Evolutionary conservation across 2,888 invertebrate species (phyloP).

Genomic region (Melanostoma mellinum): DNA sequence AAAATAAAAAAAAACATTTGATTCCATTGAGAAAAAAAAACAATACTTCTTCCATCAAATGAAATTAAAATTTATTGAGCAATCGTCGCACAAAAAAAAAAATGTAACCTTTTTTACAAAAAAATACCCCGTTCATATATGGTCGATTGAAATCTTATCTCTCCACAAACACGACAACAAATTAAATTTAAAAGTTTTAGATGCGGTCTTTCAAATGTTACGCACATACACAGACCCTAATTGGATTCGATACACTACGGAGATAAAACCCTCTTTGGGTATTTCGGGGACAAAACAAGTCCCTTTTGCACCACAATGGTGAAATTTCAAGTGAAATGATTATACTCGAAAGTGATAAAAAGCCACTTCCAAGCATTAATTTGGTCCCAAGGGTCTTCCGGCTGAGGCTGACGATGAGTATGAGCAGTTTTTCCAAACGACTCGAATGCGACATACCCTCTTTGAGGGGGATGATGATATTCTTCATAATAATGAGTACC

Average conservation of each 20-base stretch:
- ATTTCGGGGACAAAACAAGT: constrained; percentile 2
- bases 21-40: no score
- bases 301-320: constrained; percentile 39
- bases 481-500: constrained; percentile 17
- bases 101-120: not conserved
- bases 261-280: constrained; percentile 36
- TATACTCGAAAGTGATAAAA: constrained; percentile 73
- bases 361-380: constrained; percentile 75
- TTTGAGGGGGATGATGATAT: constrained; percentile 18
- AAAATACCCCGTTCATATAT: constrained; percentile 3
- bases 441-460: constrained; percentile 50
- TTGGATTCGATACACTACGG: constrained; percentile 57
- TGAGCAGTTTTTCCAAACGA: constrained; percentile 45
- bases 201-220: constrained; percentile 25
- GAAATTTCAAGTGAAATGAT: constrained; percentile 64
- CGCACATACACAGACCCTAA: constrained; percentile 34
- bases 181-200: constrained; percentile 26
- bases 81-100: no score
- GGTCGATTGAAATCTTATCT: constrained; percentile 21
- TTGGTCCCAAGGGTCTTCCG: constrained; percentile 73
- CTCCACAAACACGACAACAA: constrained; percentile 5
- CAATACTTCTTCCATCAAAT: no score
- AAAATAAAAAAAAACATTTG: no score
- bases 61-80: no score
- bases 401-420: constrained; percentile 20